phyloP scores from a whole-genome alignment of 1,140 invertebrate genomes.

The Aphelinus atriplicis region DNA sequence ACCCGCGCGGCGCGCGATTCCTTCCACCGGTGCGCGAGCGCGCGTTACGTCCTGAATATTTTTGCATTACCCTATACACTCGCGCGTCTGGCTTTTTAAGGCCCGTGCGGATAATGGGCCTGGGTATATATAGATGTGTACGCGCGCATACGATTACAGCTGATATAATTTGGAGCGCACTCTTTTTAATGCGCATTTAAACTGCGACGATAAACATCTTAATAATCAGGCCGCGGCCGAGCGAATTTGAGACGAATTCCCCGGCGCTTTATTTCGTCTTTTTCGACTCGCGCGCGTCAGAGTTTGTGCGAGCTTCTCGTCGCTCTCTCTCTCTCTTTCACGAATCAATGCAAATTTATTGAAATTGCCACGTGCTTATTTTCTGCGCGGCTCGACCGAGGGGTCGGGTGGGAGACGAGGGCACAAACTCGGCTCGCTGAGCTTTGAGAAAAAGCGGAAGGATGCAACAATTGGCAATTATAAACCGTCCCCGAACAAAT shows the following conservation, averaged over 20 bases:
- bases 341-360: slow-evolving; percentile 23
- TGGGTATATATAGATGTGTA: not conserved
- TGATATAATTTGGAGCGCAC: slow-evolving; percentile 4
- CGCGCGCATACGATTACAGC: not conserved
- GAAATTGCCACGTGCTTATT: slow-evolving; percentile 12
- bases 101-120: no score
- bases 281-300: no score
- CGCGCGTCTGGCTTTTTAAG: no score
- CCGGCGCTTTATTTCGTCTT: no score
- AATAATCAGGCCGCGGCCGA: slow-evolving; percentile 1
- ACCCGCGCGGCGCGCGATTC: slow-evolving; percentile 47
- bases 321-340: no score
- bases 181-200: slow-evolving; percentile 25
- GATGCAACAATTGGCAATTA: no score
- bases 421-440: not conserved
- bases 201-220: slow-evolving; percentile 28
- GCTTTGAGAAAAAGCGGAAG: not conserved
- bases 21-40: slow-evolving; percentile 24
- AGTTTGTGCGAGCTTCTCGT: no score
- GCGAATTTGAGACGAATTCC: no score
- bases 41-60: slow-evolving; percentile 28
- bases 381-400: not conserved
- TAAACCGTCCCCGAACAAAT: no score
- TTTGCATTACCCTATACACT: slow-evolving; percentile 30
- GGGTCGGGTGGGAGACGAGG: not conserved